Evolutionary conservation across 1,140 invertebrate genomes (phyloP).

Genomic region (Heliconius hewitsoni): DNA sequence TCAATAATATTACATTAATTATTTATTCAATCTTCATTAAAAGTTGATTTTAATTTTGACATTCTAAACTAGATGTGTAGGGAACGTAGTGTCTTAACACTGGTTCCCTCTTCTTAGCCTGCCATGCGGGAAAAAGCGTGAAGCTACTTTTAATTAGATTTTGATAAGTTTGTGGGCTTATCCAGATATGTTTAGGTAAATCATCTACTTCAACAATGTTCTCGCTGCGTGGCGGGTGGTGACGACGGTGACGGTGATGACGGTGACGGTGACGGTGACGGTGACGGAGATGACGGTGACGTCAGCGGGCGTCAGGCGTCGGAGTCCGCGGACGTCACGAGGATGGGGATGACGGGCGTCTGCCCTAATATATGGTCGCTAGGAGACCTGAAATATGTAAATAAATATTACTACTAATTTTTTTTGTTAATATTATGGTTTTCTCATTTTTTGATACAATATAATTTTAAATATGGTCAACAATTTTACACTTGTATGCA

Average conservation of each 20-base stretch:
- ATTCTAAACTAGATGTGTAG: too few relatives aligned
- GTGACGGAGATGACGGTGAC: too few relatives aligned
- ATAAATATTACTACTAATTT: background rate
- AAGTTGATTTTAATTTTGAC: background rate
- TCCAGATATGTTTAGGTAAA: conserved; percentile 9
- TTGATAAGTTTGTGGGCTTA: conserved; percentile 1
- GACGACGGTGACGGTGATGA: background rate
- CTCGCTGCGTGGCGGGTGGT: conserved; percentile 43
- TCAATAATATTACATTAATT: background rate
- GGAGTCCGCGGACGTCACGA: conserved; percentile 65
- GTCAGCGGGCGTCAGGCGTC: conserved; percentile 45
- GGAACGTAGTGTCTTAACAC: too few relatives aligned
- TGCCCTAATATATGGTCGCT: conserved; percentile 62
- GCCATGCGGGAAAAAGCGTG: too few relatives aligned
- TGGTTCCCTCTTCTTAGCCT: too few relatives aligned
- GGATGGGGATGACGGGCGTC: conserved; percentile 64
- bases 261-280: too few relatives aligned
- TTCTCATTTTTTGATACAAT: too few relatives aligned
- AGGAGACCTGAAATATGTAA: conserved; percentile 57
- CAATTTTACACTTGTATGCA: too few relatives aligned
- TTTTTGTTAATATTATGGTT: too few relatives aligned
- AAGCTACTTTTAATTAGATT: background rate
- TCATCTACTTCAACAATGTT: conserved; percentile 43
- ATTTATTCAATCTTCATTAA: background rate
- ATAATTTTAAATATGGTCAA: too few relatives aligned